A percentile compares a stretch with the other conserved stretches of the same genome.
phyloP scores from a whole-genome alignment of 2,797 vertebrate genomes.

The Gallirallus australis region DNA sequence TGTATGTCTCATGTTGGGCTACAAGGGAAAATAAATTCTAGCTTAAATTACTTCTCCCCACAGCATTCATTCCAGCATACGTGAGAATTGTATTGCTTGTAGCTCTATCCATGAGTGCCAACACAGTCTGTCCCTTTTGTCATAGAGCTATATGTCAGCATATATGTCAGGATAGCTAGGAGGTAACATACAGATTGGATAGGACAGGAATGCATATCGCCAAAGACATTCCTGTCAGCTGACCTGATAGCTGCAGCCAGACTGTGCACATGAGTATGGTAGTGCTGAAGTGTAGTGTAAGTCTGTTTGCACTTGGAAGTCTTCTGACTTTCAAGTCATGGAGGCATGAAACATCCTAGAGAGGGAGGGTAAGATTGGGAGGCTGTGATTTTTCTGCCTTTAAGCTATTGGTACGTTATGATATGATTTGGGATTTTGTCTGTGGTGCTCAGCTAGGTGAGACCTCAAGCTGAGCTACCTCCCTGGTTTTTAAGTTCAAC shows the following conservation, averaged over 20 bases:
- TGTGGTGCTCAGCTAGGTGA: neutral
- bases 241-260: neutral
- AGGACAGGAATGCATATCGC: neutral
- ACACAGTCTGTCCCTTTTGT: neutral
- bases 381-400: neutral
- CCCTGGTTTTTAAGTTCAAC: neutral
- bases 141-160: neutral
- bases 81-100: neutral
- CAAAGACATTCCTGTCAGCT: rapidly evolving
- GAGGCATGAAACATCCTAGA: neutral
- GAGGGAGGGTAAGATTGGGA: neutral
- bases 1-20: neutral
- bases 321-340: neutral
- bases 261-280: no score
- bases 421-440: neutral
- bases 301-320: neutral
- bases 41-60: neutral
- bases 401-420: neutral
- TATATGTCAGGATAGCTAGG: neutral
- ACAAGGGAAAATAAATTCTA: neutral
- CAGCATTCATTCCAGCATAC: neutral
- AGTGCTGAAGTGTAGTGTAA: no score
- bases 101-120: neutral
- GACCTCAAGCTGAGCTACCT: neutral
- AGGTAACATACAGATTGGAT: neutral